Percentiles rank a stretch among this genome's conserved stretches.
Conservation (phyloP, 2,113 vertebrate species). For the Acinonyx jubatus region DNA sequence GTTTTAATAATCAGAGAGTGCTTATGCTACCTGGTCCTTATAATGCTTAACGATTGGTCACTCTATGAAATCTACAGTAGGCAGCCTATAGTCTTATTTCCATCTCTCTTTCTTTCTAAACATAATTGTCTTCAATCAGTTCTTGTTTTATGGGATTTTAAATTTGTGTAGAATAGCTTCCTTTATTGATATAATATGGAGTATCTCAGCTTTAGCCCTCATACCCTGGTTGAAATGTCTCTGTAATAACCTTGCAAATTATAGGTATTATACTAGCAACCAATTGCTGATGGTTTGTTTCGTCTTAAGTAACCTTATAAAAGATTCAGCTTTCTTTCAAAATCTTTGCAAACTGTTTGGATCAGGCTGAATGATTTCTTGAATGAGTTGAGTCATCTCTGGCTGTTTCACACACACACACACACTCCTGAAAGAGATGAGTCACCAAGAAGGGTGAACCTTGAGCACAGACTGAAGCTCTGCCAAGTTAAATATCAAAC, state of each 20-base stretch:
- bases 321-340: constrained; percentile 25
- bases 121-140: background rate
- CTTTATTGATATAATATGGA: background rate
- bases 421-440: constrained; percentile 60
- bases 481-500: constrained; percentile 14
- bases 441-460: constrained; percentile 46
- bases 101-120: constrained; percentile 4
- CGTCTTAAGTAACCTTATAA: background rate
- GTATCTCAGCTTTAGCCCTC: background rate
- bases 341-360: constrained; percentile 28
- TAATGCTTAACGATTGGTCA: background rate
- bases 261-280: background rate
- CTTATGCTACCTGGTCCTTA: background rate
- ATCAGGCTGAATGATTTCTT: constrained; percentile 51
- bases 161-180: background rate
- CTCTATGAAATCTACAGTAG: background rate
- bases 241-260: background rate
- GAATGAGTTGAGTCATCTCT: constrained; percentile 72
- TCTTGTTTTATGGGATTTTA: background rate
- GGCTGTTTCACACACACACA: constrained; percentile 58
- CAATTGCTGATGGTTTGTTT: background rate
- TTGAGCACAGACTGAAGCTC: constrained; percentile 28
- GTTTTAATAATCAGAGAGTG: background rate
- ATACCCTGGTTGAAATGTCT: background rate
- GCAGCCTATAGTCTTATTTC: background rate